Conservation (phyloP, 2,797 vertebrate species). For the Bradypus variegatus region DNA sequence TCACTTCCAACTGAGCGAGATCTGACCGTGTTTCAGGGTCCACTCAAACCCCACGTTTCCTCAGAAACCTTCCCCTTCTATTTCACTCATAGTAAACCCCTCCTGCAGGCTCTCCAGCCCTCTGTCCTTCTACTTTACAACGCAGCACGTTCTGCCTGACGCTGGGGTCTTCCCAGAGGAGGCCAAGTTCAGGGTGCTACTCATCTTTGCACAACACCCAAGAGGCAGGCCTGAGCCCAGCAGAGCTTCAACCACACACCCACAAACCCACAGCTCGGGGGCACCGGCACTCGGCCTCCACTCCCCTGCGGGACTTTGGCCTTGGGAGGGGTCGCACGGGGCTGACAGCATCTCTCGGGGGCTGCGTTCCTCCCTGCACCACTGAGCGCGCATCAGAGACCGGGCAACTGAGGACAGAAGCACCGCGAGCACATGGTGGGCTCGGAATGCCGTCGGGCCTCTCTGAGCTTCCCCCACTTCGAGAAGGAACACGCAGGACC, state of each 20-base stretch:
- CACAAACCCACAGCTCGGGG: not conserved
- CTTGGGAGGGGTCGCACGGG: not conserved
- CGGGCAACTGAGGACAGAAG: not conserved
- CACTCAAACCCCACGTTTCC: too few species aligned
- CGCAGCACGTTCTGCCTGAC: too few species aligned
- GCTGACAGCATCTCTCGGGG: not conserved
- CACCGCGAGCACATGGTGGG: not conserved
- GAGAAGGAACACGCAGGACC: not conserved
- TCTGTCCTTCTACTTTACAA: too few species aligned
- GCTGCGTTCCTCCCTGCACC: not conserved
- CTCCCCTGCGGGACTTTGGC: too few species aligned
- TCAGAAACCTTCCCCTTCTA: too few species aligned
- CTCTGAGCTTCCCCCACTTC: not conserved
- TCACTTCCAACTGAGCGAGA: too few species aligned
- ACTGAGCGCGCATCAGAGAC: not conserved
- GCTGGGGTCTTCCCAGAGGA: too few species aligned
- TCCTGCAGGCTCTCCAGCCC: too few species aligned
- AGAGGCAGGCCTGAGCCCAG: not conserved
- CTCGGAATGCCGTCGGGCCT: not conserved
- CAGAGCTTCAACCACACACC: not conserved
- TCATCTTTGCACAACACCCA: not conserved
- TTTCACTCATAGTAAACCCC: too few species aligned
- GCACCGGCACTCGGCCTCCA: accelerated
- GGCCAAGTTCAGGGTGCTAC: too few species aligned
- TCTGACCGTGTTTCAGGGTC: too few species aligned